Percentiles rank a stretch among this genome's conserved stretches.
Evolutionary conservation across 2,888 invertebrate genomes (phyloP).

Genomic region (Drosophila greeni): DNA sequence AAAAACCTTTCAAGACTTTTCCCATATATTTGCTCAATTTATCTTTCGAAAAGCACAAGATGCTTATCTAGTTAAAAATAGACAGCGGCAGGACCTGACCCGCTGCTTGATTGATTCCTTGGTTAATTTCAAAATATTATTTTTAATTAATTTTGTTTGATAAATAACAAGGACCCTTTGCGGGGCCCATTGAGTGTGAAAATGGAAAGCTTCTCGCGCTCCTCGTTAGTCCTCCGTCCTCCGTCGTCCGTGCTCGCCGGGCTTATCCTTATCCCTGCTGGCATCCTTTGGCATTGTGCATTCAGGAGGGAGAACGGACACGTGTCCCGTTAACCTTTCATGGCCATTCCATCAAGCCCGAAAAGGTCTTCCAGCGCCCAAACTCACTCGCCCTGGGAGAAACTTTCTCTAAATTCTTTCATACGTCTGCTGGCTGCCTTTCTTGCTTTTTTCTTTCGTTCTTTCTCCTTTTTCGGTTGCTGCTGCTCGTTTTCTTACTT

Average conservation of each 20-base stretch:
- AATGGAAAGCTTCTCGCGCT: constrained; percentile 20
- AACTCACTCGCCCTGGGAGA: constrained; percentile 4
- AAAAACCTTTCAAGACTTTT: background rate
- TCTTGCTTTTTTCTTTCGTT: background rate
- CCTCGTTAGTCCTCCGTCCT: background rate
- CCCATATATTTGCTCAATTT: constrained; percentile 2
- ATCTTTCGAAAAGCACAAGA: constrained; percentile 1
- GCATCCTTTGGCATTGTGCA: constrained; percentile 31
- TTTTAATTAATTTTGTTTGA: constrained; percentile 38
- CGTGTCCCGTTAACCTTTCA: constrained; percentile 49
- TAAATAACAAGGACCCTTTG: constrained; percentile 23
- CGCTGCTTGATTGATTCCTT: constrained; percentile 16
- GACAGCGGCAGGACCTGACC: background rate
- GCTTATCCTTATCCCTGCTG: constrained; percentile 19
- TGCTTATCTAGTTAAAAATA: constrained; percentile 3
- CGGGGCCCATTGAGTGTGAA: constrained; percentile 25
- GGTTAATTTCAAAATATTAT: constrained; percentile 35
- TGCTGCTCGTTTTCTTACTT: constrained; percentile 35
- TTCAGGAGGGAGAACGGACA: constrained; percentile 36
- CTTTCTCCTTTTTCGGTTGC: background rate
- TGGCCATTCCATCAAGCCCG: constrained; percentile 44
- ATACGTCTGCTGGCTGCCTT: constrained; percentile 33
- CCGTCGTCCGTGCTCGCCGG: constrained; percentile 4
- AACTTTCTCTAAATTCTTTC: constrained; percentile 38
- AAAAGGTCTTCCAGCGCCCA: constrained; percentile 32